These are phyloP conservation scores for Coenonympha arcania DNA, from an alignment of 2,888 invertebrate species.

Conservation along the genomic window DNA sequence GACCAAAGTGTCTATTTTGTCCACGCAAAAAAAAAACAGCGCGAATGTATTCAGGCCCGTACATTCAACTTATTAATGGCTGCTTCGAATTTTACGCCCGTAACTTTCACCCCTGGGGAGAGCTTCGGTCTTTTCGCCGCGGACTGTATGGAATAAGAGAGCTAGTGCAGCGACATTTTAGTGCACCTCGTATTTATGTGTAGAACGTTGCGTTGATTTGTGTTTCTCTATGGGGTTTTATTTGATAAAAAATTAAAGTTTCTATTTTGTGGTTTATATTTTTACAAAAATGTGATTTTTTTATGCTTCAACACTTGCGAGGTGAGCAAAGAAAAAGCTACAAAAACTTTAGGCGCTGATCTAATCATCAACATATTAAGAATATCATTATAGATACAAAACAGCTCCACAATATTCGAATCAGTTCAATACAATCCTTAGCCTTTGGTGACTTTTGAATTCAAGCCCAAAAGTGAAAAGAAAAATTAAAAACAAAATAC, in stretches of 20 bases:
- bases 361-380: no score
- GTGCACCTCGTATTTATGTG: not conserved
- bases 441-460: no score
- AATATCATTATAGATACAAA: no score
- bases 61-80: conserved; percentile 19
- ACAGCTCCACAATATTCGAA: no score
- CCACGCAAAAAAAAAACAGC: not conserved
- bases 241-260: not conserved
- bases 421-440: no score
- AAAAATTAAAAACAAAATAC: no score
- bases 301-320: no score
- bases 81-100: conserved; percentile 18
- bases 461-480: no score
- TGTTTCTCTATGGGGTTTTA: not conserved
- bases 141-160: conserved; percentile 10
- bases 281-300: no score
- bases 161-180: conserved; percentile 6
- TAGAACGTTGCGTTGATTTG: not conserved
- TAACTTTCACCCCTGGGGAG: conserved; percentile 15
- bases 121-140: conserved; percentile 10
- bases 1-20: conserved; percentile 5
- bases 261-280: not conserved
- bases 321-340: no score
- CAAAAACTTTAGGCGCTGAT: no score
- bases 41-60: conserved; percentile 14